Evolutionary conservation across 2,888 invertebrate species (phyloP), one percentile per base, ranked within the genome.

Genomic region (Halictus quadricinctus): DNA sequence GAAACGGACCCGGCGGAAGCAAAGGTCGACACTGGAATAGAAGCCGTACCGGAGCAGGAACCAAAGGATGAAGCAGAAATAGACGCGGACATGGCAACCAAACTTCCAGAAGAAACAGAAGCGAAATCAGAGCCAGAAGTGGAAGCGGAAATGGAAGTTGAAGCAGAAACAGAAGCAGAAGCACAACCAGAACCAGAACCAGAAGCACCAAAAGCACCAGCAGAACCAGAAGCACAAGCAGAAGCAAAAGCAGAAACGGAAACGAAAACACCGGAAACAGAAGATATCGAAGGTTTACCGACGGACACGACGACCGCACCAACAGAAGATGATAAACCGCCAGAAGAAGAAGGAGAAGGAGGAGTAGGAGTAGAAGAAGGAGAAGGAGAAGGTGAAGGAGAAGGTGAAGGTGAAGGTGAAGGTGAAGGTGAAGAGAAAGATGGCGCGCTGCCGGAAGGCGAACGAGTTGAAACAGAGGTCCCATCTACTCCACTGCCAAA

Each of bases 1-100:
- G 83, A 77, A 18, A 86, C 69, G 83, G 80, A 66, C 8, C 80
- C 78, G 18, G 83, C 13, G 10, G 69, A 72, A 46, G 25, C 46
- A 10, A 70, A 15, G 80, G 50, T 48, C 13, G 78, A 21, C n/a
- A 10, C n/a, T n/a, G 81, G 74, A 70, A 36, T 18, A n/a, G 80
- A 21, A 66, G 72, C 70, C 0, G 48, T 54, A 18, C 50, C n/a
- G 78, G n/a, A n/a, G 64, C n/a, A 10, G n/a, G 69, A 80, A 54
- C 41, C 12, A 18, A 50, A 69, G 29, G 43, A 48, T 4, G 81
- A 86, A 41, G 50, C 79, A 64, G 72, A 81, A 80, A 70, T 46
- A 29, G 43, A 66, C 36, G 13, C 60, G 12, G 66, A 73, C 21
- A 13, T 15, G 60, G 60, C 6, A 15, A 7, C 13, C 0, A 75